These are phyloP conservation scores for Hymenochirus boettgeri DNA, from an alignment of 2,113 vertebrate genomes.

Conservation along the genomic window DNA sequence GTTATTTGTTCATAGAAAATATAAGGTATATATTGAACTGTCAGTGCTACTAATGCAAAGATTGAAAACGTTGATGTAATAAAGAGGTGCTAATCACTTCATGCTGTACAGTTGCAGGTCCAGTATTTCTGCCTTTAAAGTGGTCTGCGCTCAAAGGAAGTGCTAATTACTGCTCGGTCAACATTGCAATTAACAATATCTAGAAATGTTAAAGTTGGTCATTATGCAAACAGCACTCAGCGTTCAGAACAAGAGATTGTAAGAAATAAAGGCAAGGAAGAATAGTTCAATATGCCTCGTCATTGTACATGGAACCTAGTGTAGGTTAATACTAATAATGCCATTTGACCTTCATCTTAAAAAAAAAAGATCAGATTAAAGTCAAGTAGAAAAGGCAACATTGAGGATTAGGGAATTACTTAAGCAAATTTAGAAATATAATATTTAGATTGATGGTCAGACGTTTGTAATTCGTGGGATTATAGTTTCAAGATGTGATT, in stretches of 20 bases:
- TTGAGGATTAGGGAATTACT: constrained; percentile 24
- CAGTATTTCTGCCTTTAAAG: constrained; percentile 23
- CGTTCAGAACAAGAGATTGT: constrained; percentile 22
- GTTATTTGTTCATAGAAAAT: constrained; percentile 50
- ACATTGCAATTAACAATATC: constrained; percentile 28
- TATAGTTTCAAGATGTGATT: constrained; percentile 22
- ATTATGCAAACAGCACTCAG: constrained; percentile 18
- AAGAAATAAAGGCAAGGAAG: constrained; percentile 13
- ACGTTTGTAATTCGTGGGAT: constrained; percentile 1
- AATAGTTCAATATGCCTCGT: constrained; percentile 1
- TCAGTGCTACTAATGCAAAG: constrained; percentile 27
- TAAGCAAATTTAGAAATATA: constrained; percentile 10
- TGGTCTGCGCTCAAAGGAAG: constrained; percentile 33
- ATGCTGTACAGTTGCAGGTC: constrained; percentile 23
- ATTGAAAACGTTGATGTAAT: constrained; percentile 36
- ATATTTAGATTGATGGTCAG: constrained; percentile 22
- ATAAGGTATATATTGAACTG: constrained; percentile 43
- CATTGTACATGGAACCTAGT: neutral
- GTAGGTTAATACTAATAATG: neutral
- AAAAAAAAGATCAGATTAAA: constrained; percentile 16
- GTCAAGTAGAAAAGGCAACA: neutral
- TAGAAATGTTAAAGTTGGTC: constrained; percentile 19
- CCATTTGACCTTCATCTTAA: constrained; percentile 20
- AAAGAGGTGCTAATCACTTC: constrained; percentile 38
- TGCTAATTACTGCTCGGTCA: constrained; percentile 30